phyloP scores from a whole-genome alignment of 1,140 invertebrate species.

The Heliothis subflexa region DNA sequence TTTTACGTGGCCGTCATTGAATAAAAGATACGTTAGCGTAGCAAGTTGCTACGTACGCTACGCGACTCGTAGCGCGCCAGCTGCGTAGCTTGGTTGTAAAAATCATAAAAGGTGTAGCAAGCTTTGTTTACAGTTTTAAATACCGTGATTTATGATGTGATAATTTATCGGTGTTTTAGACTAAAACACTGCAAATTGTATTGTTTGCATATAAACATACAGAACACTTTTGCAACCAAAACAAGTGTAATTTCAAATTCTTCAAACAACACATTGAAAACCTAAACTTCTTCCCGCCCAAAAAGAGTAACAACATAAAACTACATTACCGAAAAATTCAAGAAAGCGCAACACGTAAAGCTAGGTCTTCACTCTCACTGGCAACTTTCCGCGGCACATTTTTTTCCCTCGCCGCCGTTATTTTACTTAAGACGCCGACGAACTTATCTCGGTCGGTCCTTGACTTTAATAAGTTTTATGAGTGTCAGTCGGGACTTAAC shows the following conservation, averaged over 20 bases:
- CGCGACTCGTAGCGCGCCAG: conserved; percentile 49
- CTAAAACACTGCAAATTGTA: neutral
- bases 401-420: conserved; percentile 80
- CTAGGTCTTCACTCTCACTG: conserved; percentile 79
- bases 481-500: conserved; percentile 83
- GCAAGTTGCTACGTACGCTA: conserved; percentile 49
- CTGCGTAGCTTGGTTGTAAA: conserved; percentile 30
- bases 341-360: conserved; percentile 78
- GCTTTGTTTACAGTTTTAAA: neutral
- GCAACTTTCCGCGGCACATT: conserved; percentile 74
- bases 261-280: conserved; percentile 21
- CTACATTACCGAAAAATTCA: conserved; percentile 39
- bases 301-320: conserved; percentile 45
- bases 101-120: neutral
- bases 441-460: conserved; percentile 85
- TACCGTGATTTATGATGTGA: neutral
- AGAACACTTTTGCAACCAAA: neutral
- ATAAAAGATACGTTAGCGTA: conserved; percentile 24
- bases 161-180: neutral
- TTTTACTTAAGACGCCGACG: conserved; percentile 84
- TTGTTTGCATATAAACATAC: too few relatives aligned
- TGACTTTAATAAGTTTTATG: conserved; percentile 87
- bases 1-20: conserved; percentile 19
- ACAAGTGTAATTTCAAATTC: neutral
- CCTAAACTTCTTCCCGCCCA: conserved; percentile 22